A percentile compares a stretch with the other conserved stretches of the same genome.
phyloP scores from a whole-genome alignment of 2,888 invertebrate species.

The Morpho achilles region DNA sequence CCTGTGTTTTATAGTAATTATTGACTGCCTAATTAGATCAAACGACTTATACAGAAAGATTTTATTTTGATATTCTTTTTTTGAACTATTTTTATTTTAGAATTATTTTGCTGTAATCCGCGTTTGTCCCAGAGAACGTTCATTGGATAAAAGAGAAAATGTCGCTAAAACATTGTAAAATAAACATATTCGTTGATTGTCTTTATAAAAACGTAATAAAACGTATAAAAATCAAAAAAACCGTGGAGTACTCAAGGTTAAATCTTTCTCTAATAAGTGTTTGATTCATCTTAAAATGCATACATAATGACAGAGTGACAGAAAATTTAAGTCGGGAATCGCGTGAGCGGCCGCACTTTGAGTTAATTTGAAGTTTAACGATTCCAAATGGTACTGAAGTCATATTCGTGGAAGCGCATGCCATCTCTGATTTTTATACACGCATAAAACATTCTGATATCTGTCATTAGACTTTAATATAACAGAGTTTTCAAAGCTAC shows the following conservation, averaged over 20 bases:
- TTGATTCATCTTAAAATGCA: slow-evolving; percentile 21
- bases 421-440: slow-evolving; percentile 20
- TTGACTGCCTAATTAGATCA: too few relatives aligned
- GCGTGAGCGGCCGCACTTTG: slow-evolving; percentile 41
- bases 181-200: too few relatives aligned
- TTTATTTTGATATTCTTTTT: too few relatives aligned
- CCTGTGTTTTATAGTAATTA: too few relatives aligned
- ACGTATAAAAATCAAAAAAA: background rate
- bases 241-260: slow-evolving; percentile 4
- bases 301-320: slow-evolving; percentile 29
- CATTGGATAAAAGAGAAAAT: too few relatives aligned
- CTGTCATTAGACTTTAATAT: background rate
- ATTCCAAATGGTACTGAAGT: slow-evolving; percentile 26
- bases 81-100: too few relatives aligned
- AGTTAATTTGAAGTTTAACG: slow-evolving; percentile 25
- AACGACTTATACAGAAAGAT: too few relatives aligned
- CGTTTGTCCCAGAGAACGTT: too few relatives aligned
- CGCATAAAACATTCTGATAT: slow-evolving; percentile 9
- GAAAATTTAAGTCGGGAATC: slow-evolving; percentile 38
- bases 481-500: background rate
- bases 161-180: too few relatives aligned
- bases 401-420: slow-evolving; percentile 22
- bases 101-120: too few relatives aligned
- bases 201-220: background rate
- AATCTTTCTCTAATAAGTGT: slow-evolving; percentile 20